phyloP scores from a whole-genome alignment of 2,888 invertebrate genomes.

The Trypoxylon attenuatum region DNA sequence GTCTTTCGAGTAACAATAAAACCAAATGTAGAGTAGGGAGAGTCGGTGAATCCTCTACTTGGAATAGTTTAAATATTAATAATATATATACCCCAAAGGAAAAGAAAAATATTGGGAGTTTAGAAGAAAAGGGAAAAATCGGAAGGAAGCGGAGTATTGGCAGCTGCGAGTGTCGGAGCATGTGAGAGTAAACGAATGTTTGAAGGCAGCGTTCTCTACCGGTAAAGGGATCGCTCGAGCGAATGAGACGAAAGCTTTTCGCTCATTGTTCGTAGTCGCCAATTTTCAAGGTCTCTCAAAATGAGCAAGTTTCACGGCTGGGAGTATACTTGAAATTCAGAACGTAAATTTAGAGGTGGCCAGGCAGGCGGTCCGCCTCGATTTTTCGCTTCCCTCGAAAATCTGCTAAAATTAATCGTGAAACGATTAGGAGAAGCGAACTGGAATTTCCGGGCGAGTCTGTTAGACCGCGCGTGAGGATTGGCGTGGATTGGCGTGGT shows the following conservation, averaged over 20 bases:
- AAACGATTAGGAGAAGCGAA: conserved; percentile 46
- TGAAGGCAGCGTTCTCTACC: conserved; percentile 10
- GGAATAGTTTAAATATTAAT: background rate
- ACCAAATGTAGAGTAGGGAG: no score
- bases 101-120: no score
- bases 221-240: conserved; percentile 22
- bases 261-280: conserved; percentile 25
- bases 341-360: conserved; percentile 15
- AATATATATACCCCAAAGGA: background rate
- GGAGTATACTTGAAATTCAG: conserved; percentile 11
- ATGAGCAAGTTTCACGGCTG: background rate
- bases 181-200: background rate
- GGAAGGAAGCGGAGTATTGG: background rate
- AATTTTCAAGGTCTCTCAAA: conserved; percentile 37
- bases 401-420: conserved; percentile 38
- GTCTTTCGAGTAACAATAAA: no score
- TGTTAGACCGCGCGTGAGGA: conserved; percentile 26
- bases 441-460: conserved; percentile 47
- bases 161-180: background rate
- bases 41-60: no score
- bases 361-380: background rate
- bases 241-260: conserved; percentile 38
- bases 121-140: background rate
- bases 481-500: conserved; percentile 29
- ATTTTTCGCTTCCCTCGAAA: conserved; percentile 5